phyloP scores from a whole-genome alignment of 2,113 vertebrate species.

The Dinomys branickii region DNA sequence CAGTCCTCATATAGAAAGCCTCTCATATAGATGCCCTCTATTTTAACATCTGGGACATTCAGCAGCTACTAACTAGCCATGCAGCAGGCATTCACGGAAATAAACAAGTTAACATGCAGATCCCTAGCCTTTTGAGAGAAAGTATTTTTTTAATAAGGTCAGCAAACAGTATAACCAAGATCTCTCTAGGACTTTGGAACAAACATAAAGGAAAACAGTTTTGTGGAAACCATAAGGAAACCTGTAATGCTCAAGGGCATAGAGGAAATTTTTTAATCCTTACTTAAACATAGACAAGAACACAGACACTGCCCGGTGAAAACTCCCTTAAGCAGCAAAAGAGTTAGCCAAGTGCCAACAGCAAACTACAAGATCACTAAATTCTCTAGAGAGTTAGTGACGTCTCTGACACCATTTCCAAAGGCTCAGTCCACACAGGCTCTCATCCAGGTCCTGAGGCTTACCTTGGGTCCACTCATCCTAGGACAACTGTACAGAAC shows the following conservation, averaged over 20 bases:
- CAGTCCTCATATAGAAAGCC: neutral
- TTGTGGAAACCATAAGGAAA: constrained; percentile 15
- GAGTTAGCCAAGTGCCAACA: neutral
- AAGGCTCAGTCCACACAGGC: too few species aligned
- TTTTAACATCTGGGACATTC: neutral
- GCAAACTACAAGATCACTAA: neutral
- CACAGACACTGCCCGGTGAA: neutral
- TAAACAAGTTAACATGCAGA: neutral
- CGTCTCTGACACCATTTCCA: neutral
- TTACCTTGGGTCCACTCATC: neutral
- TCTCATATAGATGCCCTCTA: neutral
- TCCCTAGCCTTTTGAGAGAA: neutral
- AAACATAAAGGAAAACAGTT: constrained; percentile 14
- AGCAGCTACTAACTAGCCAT: neutral
- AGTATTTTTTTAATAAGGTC: neutral
- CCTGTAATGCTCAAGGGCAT: constrained; percentile 24
- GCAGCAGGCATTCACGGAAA: neutral
- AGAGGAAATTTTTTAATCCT: constrained; percentile 10
- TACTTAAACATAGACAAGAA: constrained; percentile 54
- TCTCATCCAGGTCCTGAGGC: too few species aligned
- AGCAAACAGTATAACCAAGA: neutral
- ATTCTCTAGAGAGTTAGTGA: neutral
- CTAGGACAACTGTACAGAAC: neutral
- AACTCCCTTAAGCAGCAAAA: neutral
- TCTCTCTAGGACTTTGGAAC: neutral